Conservation (phyloP, 2,113 vertebrate genomes). For the Corydoras sp. region DNA sequence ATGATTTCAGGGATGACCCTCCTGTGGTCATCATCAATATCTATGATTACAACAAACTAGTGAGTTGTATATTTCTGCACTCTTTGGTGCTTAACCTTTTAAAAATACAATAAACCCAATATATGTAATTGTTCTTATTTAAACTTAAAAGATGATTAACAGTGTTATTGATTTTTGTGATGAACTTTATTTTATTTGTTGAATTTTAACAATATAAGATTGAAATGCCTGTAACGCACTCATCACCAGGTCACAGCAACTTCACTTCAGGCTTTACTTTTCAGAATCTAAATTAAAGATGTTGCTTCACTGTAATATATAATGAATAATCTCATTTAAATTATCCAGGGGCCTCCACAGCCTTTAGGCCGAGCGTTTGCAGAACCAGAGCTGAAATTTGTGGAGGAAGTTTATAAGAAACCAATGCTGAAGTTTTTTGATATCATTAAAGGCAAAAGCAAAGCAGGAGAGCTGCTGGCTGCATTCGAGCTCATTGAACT, state of each 20-base stretch:
- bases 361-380: conserved; percentile 80
- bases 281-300: too few relatives aligned
- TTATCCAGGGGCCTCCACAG: conserved; percentile 67
- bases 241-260: too few relatives aligned
- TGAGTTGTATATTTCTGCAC: conserved; percentile 51
- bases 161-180: too few relatives aligned
- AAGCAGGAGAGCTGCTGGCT: conserved; percentile 79
- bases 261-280: too few relatives aligned
- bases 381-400: conserved; percentile 76
- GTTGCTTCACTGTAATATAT: too few relatives aligned
- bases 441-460: conserved; percentile 68
- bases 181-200: too few relatives aligned
- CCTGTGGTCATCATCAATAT: conserved; percentile 78
- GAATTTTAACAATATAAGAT: too few relatives aligned
- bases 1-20: conserved; percentile 76
- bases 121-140: too few relatives aligned
- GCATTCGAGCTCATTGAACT: conserved; percentile 88
- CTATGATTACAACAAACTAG: conserved; percentile 77
- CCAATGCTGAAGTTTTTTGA: conserved; percentile 80
- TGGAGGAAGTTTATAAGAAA: conserved; percentile 70
- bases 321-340: background rate
- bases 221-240: too few relatives aligned
- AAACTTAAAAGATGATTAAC: too few relatives aligned
- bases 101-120: too few relatives aligned
- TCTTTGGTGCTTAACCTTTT: background rate